Percentiles rank a stretch among this genome's conserved stretches.
Conservation (phyloP, 2,888 invertebrate genomes). For the Automeris io region DNA sequence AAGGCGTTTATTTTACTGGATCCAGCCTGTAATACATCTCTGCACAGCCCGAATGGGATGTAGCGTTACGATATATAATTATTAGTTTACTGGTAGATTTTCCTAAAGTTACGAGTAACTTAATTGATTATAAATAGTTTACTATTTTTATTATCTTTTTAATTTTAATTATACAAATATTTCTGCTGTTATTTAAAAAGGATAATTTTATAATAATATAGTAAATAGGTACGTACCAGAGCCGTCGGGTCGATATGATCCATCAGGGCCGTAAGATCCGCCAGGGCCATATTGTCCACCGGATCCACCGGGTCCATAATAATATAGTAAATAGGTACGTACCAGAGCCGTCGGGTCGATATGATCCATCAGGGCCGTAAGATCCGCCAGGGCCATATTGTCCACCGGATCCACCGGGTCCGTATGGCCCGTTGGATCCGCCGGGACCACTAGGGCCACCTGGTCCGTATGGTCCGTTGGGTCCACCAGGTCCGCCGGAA, state of each 20-base stretch:
- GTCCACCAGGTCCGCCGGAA: slow-evolving; percentile 16
- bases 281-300: slow-evolving; percentile 13
- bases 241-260: slow-evolving; percentile 18
- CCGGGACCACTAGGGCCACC: slow-evolving; percentile 14
- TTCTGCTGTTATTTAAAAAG: too few relatives aligned
- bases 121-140: too few relatives aligned
- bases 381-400: slow-evolving; percentile 14
- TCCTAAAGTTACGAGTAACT: too few relatives aligned
- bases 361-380: slow-evolving; percentile 10
- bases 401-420: slow-evolving; percentile 12
- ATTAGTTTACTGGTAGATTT: too few relatives aligned
- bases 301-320: slow-evolving; percentile 29
- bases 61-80: too few relatives aligned
- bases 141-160: too few relatives aligned
- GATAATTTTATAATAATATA: too few relatives aligned
- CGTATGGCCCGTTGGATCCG: slow-evolving; percentile 19
- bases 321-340: too few relatives aligned
- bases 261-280: slow-evolving; percentile 18
- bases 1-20: too few relatives aligned
- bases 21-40: too few relatives aligned
- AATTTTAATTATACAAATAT: too few relatives aligned
- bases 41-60: too few relatives aligned
- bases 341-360: slow-evolving; percentile 12
- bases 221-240: slow-evolving; percentile 11
- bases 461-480: slow-evolving; percentile 22